These are phyloP conservation scores for Caligus rogercresseyi DNA, from an alignment of 1,140 invertebrate genomes.

Conservation along the genomic window DNA sequence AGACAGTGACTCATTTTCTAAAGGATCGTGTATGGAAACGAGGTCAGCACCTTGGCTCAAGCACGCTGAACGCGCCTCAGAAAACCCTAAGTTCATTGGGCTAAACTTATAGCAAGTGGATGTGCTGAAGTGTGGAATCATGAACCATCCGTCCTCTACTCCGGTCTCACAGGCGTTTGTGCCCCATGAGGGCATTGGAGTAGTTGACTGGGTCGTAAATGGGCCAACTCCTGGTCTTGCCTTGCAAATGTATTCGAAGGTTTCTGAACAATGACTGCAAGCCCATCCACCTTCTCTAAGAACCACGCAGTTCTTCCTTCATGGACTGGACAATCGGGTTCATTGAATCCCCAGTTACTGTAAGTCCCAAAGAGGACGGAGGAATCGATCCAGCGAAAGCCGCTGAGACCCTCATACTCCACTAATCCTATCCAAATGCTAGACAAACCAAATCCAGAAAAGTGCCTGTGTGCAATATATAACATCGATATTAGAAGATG, in stretches of 20 bases:
- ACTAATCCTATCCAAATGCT: not conserved
- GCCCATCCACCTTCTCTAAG: not conserved
- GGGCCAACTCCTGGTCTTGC: not conserved
- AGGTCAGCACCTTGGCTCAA: not conserved
- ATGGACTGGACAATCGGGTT: not conserved
- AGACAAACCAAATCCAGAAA: not conserved
- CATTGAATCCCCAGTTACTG: not conserved
- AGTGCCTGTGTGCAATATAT: no score
- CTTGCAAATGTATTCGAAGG: not conserved
- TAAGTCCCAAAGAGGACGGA: not conserved
- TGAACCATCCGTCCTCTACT: not conserved
- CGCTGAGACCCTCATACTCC: not conserved
- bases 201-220: not conserved
- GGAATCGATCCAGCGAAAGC: not conserved
- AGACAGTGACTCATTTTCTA: not conserved
- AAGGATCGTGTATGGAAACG: not conserved
- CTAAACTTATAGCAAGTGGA: not conserved
- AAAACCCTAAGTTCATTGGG: not conserved
- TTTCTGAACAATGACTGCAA: no score
- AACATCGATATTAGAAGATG: no score
- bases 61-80: not conserved
- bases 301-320: not conserved
- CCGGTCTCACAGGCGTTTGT: not conserved
- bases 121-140: not conserved
- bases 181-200: not conserved